phyloP scores from a whole-genome alignment of 2,888 invertebrate species.

The Epirrhoe alternata region DNA sequence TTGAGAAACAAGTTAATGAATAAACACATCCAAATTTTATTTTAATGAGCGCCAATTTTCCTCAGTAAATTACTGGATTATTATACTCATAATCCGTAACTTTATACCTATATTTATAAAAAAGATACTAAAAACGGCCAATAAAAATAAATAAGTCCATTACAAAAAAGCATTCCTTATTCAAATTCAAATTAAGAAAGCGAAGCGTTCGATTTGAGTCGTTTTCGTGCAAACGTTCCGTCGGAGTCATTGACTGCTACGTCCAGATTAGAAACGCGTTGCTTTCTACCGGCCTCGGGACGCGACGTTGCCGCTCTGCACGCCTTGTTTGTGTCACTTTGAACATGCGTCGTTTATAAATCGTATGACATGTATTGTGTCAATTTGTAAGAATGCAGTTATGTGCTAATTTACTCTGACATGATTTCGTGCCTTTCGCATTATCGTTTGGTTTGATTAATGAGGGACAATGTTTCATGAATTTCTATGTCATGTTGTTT shows the following conservation, averaged over 20 bases:
- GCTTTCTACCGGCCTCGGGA: conserved; percentile 78
- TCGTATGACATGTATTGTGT: conserved; percentile 35
- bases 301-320: conserved; percentile 69
- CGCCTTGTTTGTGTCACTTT: conserved; percentile 47
- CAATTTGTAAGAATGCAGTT: conserved; percentile 31
- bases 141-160: conserved; percentile 14
- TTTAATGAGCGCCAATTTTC: not conserved
- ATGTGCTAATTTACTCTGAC: conserved; percentile 30
- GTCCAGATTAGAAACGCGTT: conserved; percentile 81
- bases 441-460: conserved; percentile 6
- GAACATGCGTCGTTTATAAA: conserved; percentile 32
- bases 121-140: not conserved
- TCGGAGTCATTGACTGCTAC: conserved; percentile 80
- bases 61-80: not conserved
- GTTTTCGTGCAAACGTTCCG: conserved; percentile 54
- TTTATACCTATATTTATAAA: too few species aligned
- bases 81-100: not conserved
- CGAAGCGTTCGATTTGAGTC: conserved; percentile 44
- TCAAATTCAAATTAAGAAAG: conserved; percentile 38
- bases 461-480: not conserved
- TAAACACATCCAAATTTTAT: not conserved
- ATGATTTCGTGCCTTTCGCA: conserved; percentile 12
- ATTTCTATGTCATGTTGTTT: not conserved
- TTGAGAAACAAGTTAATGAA: too few species aligned
- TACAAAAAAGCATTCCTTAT: conserved; percentile 29